Conservation (phyloP, 2,888 invertebrate genomes). For the Amblyjoppa fuscipennis region DNA sequence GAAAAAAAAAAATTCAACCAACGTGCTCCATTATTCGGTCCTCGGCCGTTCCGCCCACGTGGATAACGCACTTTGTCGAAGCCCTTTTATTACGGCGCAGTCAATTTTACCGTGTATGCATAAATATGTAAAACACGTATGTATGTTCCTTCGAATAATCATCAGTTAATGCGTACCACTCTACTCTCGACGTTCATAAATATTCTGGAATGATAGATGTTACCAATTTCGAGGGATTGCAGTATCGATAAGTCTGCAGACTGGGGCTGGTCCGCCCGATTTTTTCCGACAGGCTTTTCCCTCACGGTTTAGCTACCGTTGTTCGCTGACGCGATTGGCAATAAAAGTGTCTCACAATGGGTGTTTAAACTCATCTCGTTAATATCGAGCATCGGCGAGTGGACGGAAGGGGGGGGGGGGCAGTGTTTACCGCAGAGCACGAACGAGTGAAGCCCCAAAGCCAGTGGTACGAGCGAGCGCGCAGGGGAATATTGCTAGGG, state of each 20-base stretch:
- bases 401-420: neutral
- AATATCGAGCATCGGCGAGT: conserved; percentile 27
- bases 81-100: neutral
- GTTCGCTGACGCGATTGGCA: conserved; percentile 25
- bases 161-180: neutral
- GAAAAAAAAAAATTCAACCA: neutral
- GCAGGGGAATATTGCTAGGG: conserved; percentile 58
- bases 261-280: conserved; percentile 12
- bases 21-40: neutral
- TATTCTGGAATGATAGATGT: conserved; percentile 12
- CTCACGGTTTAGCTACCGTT: neutral
- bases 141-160: neutral
- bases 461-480: conserved; percentile 52
- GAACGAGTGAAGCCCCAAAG: conserved; percentile 23
- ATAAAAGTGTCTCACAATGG: conserved; percentile 50
- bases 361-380: conserved; percentile 56
- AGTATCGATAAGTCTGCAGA: conserved; percentile 45
- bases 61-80: neutral
- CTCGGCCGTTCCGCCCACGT: neutral
- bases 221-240: conserved; percentile 37
- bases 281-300: neutral
- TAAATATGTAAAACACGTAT: neutral
- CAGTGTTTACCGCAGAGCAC: conserved; percentile 3
- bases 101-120: neutral
- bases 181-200: conserved; percentile 5